Evolutionary conservation across 2,113 vertebrate species (phyloP).

Genomic region (Carassius carassius): DNA sequence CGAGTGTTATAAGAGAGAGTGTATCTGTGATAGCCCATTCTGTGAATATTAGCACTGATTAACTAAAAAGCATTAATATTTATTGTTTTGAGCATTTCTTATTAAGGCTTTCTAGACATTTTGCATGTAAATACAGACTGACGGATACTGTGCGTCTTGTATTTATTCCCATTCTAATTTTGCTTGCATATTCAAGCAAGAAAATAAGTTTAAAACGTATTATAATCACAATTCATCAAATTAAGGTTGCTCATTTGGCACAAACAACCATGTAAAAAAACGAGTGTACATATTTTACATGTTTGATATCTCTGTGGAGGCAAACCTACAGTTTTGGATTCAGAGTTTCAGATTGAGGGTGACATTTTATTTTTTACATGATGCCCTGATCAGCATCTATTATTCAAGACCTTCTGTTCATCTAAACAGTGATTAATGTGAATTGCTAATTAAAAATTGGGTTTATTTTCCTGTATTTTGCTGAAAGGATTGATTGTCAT

Average conservation of each 20-base stretch:
- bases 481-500: conserved; percentile 18
- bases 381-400: conserved; percentile 9
- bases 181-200: conserved; percentile 17
- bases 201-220: not conserved
- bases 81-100: conserved; percentile 36
- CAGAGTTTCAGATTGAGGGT: conserved; percentile 27
- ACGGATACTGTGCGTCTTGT: conserved; percentile 10
- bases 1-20: conserved; percentile 13
- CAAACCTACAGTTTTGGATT: conserved; percentile 13
- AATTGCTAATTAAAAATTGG: conserved; percentile 9
- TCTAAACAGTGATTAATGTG: not conserved
- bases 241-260: conserved; percentile 19
- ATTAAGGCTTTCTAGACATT: conserved; percentile 34
- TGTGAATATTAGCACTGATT: conserved; percentile 32
- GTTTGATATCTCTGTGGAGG: conserved; percentile 34
- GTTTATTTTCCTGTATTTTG: conserved; percentile 21
- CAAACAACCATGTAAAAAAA: conserved; percentile 1
- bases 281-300: conserved; percentile 36
- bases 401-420: conserved; percentile 5
- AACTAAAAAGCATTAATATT: conserved; percentile 34
- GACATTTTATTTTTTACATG: conserved; percentile 39
- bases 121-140: conserved; percentile 39
- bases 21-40: conserved; percentile 2
- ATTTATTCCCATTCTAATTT: not conserved
- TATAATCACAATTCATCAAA: conserved; percentile 29